Evolutionary conservation across 2,888 invertebrate species (phyloP).

Genomic region (Ceraclea dissimilis): DNA sequence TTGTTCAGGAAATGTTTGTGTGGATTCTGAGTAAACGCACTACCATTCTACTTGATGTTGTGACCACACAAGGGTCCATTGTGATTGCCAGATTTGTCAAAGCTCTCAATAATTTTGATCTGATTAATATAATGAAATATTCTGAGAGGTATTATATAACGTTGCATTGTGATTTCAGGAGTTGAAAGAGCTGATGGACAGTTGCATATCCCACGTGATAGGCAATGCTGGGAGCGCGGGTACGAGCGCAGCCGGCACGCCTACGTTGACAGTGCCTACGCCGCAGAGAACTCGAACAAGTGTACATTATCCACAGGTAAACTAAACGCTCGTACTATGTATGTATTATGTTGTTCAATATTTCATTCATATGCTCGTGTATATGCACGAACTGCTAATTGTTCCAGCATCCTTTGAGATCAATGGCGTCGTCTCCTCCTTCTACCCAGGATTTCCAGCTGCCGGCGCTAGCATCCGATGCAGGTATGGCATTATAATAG

Average conservation of each 20-base stretch:
- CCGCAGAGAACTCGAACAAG: conserved; percentile 30
- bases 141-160: too few species aligned
- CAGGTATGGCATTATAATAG: background rate
- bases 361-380: too few species aligned
- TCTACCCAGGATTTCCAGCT: background rate
- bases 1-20: too few species aligned
- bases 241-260: conserved; percentile 38
- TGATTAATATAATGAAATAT: too few species aligned
- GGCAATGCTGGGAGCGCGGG: conserved; percentile 46
- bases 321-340: background rate
- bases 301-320: conserved; percentile 16
- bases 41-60: too few species aligned
- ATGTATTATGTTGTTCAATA: background rate
- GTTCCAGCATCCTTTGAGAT: background rate
- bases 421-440: background rate
- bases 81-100: too few species aligned
- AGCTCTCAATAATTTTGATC: too few species aligned
- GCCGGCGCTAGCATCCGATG: background rate
- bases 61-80: too few species aligned
- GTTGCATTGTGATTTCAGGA: too few species aligned
- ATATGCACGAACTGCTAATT: too few species aligned
- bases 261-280: conserved; percentile 34
- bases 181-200: conserved; percentile 70
- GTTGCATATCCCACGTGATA: conserved; percentile 82
- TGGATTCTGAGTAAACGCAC: too few species aligned